phyloP scores from a whole-genome alignment of 2,113 vertebrate species.

The Eonycteris spelaea region DNA sequence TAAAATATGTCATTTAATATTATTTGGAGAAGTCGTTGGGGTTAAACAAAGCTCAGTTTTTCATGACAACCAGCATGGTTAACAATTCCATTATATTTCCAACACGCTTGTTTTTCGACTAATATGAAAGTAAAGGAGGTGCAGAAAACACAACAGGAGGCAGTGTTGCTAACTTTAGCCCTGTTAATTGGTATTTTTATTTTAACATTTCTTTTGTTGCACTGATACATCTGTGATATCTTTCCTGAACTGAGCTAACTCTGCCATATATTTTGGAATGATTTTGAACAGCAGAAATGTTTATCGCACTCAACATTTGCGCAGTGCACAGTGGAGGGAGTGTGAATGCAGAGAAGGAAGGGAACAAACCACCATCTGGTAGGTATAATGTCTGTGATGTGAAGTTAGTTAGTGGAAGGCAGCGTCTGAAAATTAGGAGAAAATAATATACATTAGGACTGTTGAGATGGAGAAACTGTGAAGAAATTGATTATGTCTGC shows the following conservation, averaged over 20 bases:
- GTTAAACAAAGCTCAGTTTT: background rate
- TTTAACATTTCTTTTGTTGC: constrained; percentile 28
- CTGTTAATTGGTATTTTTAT: constrained; percentile 39
- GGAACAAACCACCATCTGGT: constrained; percentile 2
- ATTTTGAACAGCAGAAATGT: constrained; percentile 57
- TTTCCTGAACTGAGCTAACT: constrained; percentile 26
- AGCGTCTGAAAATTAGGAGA: background rate
- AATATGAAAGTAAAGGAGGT: background rate
- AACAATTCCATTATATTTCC: background rate
- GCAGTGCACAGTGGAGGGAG: background rate
- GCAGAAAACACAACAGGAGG: background rate
- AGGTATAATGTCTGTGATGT: background rate
- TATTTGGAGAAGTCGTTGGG: background rate
- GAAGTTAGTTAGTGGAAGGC: background rate
- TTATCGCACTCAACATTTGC: background rate
- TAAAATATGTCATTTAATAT: background rate
- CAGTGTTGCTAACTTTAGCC: background rate
- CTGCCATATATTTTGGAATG: constrained; percentile 47
- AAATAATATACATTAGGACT: background rate
- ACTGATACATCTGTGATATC: constrained; percentile 23
- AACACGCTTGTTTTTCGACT: background rate
- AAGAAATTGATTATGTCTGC: background rate
- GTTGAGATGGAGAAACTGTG: background rate
- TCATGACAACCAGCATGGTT: background rate
- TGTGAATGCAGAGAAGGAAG: background rate